Percentiles rank a stretch among this genome's conserved stretches.
These are phyloP conservation scores for Phrynosoma platyrhinos DNA, from an alignment of 2,113 vertebrate species.

Conservation along the genomic window DNA sequence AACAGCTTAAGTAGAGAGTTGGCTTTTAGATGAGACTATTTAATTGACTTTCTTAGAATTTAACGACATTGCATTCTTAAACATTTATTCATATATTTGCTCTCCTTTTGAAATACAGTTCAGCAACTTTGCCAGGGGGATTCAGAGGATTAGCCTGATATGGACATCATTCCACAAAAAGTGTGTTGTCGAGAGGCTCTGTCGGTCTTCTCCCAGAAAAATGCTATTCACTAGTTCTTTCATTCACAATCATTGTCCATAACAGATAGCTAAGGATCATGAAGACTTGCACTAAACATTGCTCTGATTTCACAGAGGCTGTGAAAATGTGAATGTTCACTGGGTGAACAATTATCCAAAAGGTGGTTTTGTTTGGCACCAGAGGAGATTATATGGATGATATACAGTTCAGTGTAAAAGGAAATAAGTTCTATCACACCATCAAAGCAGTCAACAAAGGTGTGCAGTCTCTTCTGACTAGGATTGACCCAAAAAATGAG, in stretches of 20 bases:
- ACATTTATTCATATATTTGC: slow-evolving; percentile 8
- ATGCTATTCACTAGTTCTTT: neutral
- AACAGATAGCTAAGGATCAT: neutral
- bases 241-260: neutral
- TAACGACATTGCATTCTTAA: slow-evolving; percentile 7
- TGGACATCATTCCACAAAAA: slow-evolving; percentile 15
- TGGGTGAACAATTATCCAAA: too few relatives aligned
- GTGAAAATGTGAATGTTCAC: neutral
- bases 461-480: too few relatives aligned
- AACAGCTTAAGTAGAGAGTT: neutral
- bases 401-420: neutral
- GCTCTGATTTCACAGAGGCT: neutral
- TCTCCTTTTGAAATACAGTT: slow-evolving; percentile 22
- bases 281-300: neutral
- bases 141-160: slow-evolving; percentile 8
- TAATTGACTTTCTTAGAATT: slow-evolving; percentile 12
- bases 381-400: too few relatives aligned
- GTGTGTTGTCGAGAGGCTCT: neutral
- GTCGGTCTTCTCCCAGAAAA: neutral
- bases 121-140: slow-evolving; percentile 14
- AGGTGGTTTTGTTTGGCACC: too few relatives aligned
- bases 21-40: slow-evolving; percentile 14
- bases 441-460: neutral
- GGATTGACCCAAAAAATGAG: too few relatives aligned
- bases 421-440: neutral